A percentile compares a stretch with the other conserved stretches of the same genome.
Conservation (phyloP, 1,140 invertebrate species). For the Hylaeus anthracinus region DNA sequence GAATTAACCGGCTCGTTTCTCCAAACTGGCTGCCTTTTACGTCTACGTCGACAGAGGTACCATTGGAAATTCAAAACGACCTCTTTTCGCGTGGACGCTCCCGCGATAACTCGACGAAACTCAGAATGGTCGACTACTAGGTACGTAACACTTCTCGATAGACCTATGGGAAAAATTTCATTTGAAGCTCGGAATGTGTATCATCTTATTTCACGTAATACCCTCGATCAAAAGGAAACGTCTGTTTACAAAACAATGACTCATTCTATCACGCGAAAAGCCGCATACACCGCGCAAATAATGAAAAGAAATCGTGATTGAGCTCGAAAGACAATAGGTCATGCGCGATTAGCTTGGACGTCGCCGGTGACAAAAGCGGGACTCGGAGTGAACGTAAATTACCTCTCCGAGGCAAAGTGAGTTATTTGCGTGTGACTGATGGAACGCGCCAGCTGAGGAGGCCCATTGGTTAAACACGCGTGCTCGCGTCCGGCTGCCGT, state of each 20-base stretch:
- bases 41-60: not conserved
- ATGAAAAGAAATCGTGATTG: conserved; percentile 25
- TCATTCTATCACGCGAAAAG: too few relatives aligned
- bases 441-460: conserved; percentile 80
- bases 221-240: too few relatives aligned
- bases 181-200: too few relatives aligned
- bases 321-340: too few relatives aligned
- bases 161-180: too few relatives aligned
- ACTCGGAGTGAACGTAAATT: conserved; percentile 76
- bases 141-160: too few relatives aligned
- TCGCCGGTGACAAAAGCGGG: conserved; percentile 24
- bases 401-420: conserved; percentile 74
- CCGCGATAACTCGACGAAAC: too few relatives aligned
- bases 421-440: conserved; percentile 81
- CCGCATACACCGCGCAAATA: conserved; percentile 13
- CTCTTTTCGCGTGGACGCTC: too few relatives aligned
- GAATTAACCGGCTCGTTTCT: conserved; percentile 73
- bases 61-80: too few relatives aligned
- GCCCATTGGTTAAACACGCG: conserved; percentile 72
- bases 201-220: too few relatives aligned
- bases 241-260: too few relatives aligned
- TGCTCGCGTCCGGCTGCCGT: conserved; percentile 18
- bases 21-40: conserved; percentile 17
- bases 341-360: not conserved
- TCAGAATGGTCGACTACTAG: too few relatives aligned